Evolutionary conservation across 2,113 vertebrate species (phyloP).

Genomic region (Syngnathoides biaculeatus): DNA sequence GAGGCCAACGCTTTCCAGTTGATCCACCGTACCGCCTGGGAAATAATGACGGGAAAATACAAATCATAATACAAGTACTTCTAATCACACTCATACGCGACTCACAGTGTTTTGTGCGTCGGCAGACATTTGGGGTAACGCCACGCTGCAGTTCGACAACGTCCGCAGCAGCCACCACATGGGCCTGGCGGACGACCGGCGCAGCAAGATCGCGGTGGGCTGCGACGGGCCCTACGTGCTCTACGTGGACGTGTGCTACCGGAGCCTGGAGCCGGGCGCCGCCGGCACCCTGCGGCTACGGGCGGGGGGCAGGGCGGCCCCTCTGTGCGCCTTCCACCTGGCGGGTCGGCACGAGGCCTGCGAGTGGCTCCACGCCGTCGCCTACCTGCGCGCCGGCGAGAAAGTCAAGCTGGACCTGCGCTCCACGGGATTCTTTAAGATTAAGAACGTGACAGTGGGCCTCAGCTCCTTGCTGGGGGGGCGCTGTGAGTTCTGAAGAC

Average conservation of each 20-base stretch:
- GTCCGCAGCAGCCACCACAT: background rate
- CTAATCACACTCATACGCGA: background rate
- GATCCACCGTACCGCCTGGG: no score
- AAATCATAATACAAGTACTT: no score
- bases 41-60: no score
- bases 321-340: conserved; percentile 1
- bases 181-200: accelerated
- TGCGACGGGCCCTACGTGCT: conserved; percentile 59
- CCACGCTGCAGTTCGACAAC: accelerated
- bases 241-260: conserved; percentile 36
- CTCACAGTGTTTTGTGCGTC: background rate
- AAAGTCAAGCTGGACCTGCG: conserved; percentile 11
- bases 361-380: conserved; percentile 24
- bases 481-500: conserved; percentile 12
- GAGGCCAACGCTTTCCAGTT: no score
- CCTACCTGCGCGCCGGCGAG: conserved; percentile 23
- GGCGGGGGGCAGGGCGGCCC: accelerated
- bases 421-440: accelerated
- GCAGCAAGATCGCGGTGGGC: conserved; percentile 3
- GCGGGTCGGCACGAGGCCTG: background rate
- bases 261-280: accelerated
- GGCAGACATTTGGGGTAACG: background rate
- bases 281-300: conserved; percentile 18
- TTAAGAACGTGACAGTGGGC: conserved; percentile 19
- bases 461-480: conserved; percentile 44